A percentile compares a stretch with the other conserved stretches of the same genome.
phyloP scores from a whole-genome alignment of 2,797 vertebrate species.

The Malurus leucopterus region DNA sequence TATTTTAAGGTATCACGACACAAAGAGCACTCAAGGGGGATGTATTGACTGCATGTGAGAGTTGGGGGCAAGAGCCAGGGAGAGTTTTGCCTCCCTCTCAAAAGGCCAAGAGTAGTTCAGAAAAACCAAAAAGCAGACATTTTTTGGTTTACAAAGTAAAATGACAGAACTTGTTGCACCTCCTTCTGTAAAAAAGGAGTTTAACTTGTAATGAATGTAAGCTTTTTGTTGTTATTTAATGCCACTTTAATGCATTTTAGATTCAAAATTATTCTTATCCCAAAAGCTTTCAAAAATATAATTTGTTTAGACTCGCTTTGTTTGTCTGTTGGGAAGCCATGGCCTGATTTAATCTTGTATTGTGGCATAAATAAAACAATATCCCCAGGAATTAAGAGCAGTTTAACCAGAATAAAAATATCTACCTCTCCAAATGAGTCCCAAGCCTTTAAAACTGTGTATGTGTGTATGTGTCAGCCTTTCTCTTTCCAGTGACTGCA shows the following conservation, averaged over 20 bases:
- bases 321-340: conserved; percentile 38
- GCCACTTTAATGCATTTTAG: conserved; percentile 20
- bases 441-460: not conserved
- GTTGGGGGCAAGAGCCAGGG: not conserved
- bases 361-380: conserved; percentile 50
- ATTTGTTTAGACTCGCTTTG: conserved; percentile 37
- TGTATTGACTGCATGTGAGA: not conserved
- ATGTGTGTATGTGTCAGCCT: not conserved
- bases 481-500: conserved; percentile 17
- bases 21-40: not conserved
- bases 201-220: not conserved
- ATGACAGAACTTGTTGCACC: not conserved
- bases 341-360: conserved; percentile 34
- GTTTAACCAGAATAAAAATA: conserved; percentile 28
- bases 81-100: not conserved
- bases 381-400: conserved; percentile 40
- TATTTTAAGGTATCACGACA: conserved; percentile 46
- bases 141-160: not conserved
- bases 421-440: conserved; percentile 6
- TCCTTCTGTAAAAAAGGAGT: not conserved
- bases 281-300: conserved; percentile 38
- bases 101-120: not conserved
- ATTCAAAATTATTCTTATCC: conserved; percentile 48
- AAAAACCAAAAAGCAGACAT: not conserved
- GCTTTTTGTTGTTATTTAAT: conserved; percentile 14